Evolutionary conservation across 1,140 invertebrate species (phyloP).

Genomic region (Triops longicaudatus): DNA sequence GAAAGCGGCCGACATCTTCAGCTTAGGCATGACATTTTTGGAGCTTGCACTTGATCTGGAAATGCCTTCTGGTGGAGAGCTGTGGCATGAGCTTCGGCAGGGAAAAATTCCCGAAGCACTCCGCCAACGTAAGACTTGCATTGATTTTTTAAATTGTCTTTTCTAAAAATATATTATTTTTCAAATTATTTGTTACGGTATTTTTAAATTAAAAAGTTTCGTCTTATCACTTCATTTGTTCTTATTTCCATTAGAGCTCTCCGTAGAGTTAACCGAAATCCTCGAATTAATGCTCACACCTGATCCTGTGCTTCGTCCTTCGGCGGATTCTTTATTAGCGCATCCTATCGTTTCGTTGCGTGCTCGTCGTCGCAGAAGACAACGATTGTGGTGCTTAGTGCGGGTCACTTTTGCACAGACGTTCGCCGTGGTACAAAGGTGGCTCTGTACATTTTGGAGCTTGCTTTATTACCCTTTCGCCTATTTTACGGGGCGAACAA

Average conservation of each 20-base stretch:
- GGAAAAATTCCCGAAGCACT: constrained; percentile 43
- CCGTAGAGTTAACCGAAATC: constrained; percentile 46
- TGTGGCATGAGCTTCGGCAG: constrained; percentile 58
- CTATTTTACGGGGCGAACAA: neutral
- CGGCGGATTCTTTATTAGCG: constrained; percentile 45
- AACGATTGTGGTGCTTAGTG: neutral
- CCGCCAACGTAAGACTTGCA: constrained; percentile 39
- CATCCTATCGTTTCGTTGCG: constrained; percentile 32
- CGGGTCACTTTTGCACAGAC: neutral
- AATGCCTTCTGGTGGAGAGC: constrained; percentile 54
- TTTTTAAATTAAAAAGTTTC: constrained; percentile 17
- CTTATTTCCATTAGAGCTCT: constrained; percentile 40
- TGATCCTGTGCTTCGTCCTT: constrained; percentile 44
- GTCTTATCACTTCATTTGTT: constrained; percentile 29
- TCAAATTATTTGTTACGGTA: too few species aligned
- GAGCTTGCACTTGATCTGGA: constrained; percentile 62
- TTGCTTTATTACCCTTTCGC: neutral
- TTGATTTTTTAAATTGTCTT: neutral
- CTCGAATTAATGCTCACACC: constrained; percentile 51
- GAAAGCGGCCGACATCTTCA: constrained; percentile 53
- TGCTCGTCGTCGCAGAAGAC: neutral
- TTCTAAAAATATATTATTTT: neutral
- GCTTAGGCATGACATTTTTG: constrained; percentile 61
- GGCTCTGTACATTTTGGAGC: neutral
- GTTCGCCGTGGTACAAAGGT: neutral